These are phyloP conservation scores for Aphelocoma coerulescens DNA, from an alignment of 2,113 vertebrate species.

Conservation along the genomic window DNA sequence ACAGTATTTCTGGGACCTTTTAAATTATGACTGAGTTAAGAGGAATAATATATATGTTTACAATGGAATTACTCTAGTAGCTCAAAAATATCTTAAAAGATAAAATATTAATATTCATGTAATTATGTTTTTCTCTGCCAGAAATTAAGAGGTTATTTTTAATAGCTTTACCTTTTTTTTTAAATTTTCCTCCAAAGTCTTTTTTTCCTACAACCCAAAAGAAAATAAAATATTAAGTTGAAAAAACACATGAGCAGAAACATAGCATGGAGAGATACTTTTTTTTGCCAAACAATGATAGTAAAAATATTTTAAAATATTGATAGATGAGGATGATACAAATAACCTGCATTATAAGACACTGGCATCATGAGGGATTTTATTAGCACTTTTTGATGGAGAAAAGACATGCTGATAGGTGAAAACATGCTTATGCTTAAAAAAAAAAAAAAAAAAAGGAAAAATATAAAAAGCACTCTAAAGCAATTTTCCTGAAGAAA, in stretches of 20 bases:
- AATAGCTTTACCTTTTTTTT: neutral
- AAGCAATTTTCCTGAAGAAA: constrained; percentile 11
- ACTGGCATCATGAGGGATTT: neutral
- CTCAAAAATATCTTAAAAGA: neutral
- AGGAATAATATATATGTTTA: neutral
- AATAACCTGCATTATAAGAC: neutral
- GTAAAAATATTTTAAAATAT: neutral
- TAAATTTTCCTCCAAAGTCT: neutral
- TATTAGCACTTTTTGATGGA: neutral
- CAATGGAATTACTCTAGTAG: neutral
- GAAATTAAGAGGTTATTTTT: neutral
- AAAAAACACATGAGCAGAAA: neutral
- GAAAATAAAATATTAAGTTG: neutral
- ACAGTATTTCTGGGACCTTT: neutral
- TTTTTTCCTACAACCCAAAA: neutral
- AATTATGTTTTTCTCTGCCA: neutral
- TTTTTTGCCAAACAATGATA: neutral
- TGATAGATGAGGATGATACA: neutral
- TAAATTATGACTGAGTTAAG: neutral
- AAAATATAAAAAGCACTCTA: neutral
- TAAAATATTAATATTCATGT: neutral
- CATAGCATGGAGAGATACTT: neutral
- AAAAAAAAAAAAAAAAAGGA: neutral
- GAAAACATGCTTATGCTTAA: neutral
- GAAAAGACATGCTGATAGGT: neutral